Percentiles rank a stretch among this genome's conserved stretches.
These are phyloP conservation scores for Hyposmocoma kahamanoa DNA, from an alignment of 1,140 invertebrate genomes.

Conservation along the genomic window DNA sequence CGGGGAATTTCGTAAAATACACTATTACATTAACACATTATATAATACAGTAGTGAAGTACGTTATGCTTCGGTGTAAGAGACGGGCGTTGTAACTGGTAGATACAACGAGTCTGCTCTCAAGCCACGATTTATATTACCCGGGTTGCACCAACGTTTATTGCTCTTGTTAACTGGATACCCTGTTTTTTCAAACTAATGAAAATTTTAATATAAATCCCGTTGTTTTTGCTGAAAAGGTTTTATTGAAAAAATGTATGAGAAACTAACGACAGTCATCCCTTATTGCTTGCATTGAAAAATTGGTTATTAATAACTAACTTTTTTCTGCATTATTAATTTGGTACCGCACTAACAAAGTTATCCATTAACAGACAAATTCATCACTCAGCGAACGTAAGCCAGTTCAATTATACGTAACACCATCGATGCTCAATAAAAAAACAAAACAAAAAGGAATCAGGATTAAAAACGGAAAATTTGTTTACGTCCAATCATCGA, in stretches of 20 bases:
- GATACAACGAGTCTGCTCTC: constrained; percentile 25
- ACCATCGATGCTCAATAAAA: too few relatives aligned
- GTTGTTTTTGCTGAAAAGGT: neutral
- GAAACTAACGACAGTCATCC: neutral
- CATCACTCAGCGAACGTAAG: neutral
- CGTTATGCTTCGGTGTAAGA: constrained; percentile 23
- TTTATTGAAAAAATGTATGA: neutral
- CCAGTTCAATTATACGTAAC: too few relatives aligned
- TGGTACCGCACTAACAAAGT: neutral
- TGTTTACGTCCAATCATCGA: too few relatives aligned
- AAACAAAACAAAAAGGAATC: too few relatives aligned
- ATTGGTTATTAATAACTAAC: neutral
- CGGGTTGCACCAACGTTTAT: constrained; percentile 36
- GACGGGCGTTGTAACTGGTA: constrained; percentile 35
- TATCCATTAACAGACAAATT: neutral
- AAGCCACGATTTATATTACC: constrained; percentile 46
- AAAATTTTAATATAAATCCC: constrained; percentile 27
- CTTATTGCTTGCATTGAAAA: neutral
- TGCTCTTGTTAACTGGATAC: constrained; percentile 38
- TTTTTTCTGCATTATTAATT: neutral
- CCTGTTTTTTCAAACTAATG: constrained; percentile 33
- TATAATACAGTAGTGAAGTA: too few relatives aligned
- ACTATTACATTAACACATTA: too few relatives aligned
- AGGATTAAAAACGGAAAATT: too few relatives aligned
- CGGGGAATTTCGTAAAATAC: too few relatives aligned